These are phyloP conservation scores for Cuniculus paca DNA, from an alignment of 2,797 vertebrate species.

Conservation along the genomic window DNA sequence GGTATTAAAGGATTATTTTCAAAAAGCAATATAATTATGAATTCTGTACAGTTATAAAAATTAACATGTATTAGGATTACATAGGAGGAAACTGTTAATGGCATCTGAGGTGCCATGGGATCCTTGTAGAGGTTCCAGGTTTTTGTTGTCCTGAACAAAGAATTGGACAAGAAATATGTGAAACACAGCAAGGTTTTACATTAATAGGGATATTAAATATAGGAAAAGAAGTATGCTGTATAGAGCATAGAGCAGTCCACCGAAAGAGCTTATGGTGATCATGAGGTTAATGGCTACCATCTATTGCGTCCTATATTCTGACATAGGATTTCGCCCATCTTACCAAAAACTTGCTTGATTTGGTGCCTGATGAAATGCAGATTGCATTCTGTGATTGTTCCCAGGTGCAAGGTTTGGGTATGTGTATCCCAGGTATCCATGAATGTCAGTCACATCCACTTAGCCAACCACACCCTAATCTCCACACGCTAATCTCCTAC, in stretches of 20 bases:
- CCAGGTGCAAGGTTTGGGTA: neutral
- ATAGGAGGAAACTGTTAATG: neutral
- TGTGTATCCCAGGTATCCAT: neutral
- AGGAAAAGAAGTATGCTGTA: neutral
- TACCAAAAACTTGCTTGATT: neutral
- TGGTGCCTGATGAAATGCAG: neutral
- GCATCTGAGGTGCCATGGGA: neutral
- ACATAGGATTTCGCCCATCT: too few species aligned
- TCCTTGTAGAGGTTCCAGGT: neutral
- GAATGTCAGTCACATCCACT: neutral
- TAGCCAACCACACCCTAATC: neutral
- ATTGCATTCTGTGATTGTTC: neutral
- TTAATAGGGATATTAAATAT: neutral
- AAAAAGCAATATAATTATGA: neutral
- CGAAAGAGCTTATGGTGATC: neutral
- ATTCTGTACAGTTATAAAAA: neutral
- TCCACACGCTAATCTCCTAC: neutral
- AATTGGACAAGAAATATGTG: neutral
- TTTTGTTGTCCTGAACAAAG: neutral
- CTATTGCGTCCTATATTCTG: neutral
- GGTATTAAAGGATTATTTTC: neutral
- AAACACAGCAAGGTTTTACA: neutral
- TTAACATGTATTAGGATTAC: neutral
- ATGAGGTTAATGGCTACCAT: neutral
- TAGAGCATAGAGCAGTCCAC: neutral